Base-by-base conservation (phyloP, 2,888 invertebrate genomes). In the Tanypteryx hageni region DNA sequence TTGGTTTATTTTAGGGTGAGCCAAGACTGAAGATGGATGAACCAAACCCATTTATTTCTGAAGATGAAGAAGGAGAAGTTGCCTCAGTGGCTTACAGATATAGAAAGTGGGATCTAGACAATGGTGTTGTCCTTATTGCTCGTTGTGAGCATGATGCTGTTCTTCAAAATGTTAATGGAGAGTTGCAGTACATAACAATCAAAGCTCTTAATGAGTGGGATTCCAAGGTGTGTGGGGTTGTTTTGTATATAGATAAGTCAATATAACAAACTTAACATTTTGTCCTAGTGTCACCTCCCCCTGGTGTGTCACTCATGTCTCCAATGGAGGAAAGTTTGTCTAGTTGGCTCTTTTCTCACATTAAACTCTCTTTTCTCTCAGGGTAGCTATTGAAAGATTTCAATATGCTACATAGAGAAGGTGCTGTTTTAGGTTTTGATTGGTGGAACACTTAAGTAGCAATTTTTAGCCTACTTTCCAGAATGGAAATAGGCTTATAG, bases 171-270 rank as follows among this genome's bases (percentile, higher is more conserved):
- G 98, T 98, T 0, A 98, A 97, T 94, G 98, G 98, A 93, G 99
- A 99, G 95, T 96, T 97, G 0, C 99, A 99, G 95, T 99, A 98
- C 95, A 96, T 99, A 91, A 98, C 98, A 11, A 98, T 99, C 95
- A 99, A 99, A 95, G 99, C 99, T 0, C 96, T 99, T 31, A 99
- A 99, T 95, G 99, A 99, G 95, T 99, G 99, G 99, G 99, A 99
- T 95, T 98, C 99, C 0, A 98, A 99, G 94, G 96, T 96, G 94
- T 94, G 93, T 64, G 16, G 22, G 68, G 18, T 9, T 0, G 10
- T 8, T 68, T 5, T 44, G 5, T 44, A 44, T 44, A 44, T 44
- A 44, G 3, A 44, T 44, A 3, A 44, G 44, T 44, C 44, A 3
- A 44, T 44, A 44, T 84, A 5, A 14, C 11, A 84, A 27, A 13